These are phyloP conservation scores for Synanceia verrucosa DNA, from an alignment of 2,797 vertebrate genomes.

Conservation along the genomic window DNA sequence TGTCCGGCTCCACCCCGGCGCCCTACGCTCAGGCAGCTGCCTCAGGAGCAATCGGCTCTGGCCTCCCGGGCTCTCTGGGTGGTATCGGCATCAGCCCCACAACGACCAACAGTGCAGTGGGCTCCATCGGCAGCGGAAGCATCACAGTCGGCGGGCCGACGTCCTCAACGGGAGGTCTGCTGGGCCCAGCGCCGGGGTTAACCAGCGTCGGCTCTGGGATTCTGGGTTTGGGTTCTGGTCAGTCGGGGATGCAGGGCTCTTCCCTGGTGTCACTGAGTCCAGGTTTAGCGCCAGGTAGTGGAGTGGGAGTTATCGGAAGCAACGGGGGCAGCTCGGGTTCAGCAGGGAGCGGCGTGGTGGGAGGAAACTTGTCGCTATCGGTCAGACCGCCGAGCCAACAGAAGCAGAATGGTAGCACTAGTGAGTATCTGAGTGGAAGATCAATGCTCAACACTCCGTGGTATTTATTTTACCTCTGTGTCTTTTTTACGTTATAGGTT, in stretches of 20 bases:
- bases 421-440: conserved; percentile 76
- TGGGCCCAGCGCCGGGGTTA: conserved; percentile 67
- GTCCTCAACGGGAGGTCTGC: conserved; percentile 61
- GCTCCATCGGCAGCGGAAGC: conserved; percentile 60
- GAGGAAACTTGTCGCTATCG: conserved; percentile 58
- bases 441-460: neutral
- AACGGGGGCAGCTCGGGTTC: conserved; percentile 64
- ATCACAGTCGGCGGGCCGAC: conserved; percentile 71
- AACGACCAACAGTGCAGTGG: conserved; percentile 24
- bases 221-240: conserved; percentile 76
- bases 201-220: conserved; percentile 70
- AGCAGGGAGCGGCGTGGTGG: conserved; percentile 31
- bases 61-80: conserved; percentile 65
- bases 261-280: conserved; percentile 68
- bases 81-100: conserved; percentile 61
- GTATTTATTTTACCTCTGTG: neutral
- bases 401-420: conserved; percentile 90
- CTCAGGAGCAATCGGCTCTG: conserved; percentile 50
- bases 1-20: conserved; percentile 81
- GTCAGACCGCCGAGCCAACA: conserved; percentile 73
- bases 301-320: conserved; percentile 77
- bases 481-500: conserved; percentile 76
- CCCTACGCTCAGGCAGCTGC: conserved; percentile 90
- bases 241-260: conserved; percentile 52
- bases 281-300: conserved; percentile 62